Percentiles rank a stretch among this genome's conserved stretches.
These are phyloP conservation scores for Drosophila ironensis DNA, from an alignment of 1,140 invertebrate genomes.

Conservation along the genomic window DNA sequence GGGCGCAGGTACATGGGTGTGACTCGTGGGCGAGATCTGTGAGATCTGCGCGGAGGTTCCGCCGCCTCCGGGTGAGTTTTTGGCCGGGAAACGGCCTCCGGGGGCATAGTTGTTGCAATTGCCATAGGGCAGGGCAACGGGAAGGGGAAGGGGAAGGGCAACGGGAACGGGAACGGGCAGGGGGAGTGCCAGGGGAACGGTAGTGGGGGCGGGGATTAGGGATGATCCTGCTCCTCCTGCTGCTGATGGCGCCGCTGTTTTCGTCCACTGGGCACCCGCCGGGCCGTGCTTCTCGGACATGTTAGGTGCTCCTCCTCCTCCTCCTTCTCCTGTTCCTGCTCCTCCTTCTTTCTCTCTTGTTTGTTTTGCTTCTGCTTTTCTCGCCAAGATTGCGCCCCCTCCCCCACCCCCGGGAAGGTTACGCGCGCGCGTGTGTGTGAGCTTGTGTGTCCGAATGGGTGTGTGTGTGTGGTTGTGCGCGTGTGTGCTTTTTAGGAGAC, in stretches of 20 bases:
- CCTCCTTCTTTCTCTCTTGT: conserved; percentile 7
- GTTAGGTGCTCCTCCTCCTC: conserved; percentile 55
- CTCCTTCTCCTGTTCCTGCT: conserved; percentile 33
- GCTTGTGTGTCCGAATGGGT: conserved; percentile 26
- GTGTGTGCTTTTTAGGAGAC: conserved; percentile 59
- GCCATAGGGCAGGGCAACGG: conserved; percentile 37
- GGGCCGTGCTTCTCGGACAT: conserved; percentile 81
- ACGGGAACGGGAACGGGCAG: conserved; percentile 13
- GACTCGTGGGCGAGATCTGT: conserved; percentile 57
- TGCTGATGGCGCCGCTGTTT: conserved; percentile 56
- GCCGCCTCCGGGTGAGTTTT: not conserved
- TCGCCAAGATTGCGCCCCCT: conserved; percentile 19
- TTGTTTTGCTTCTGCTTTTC: conserved; percentile 4
- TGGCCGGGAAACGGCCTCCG: too few relatives aligned
- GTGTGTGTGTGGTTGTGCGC: conserved; percentile 23
- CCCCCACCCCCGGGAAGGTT: conserved; percentile 8
- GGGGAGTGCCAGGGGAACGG: conserved; percentile 8
- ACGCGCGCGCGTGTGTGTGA: conserved; percentile 33
- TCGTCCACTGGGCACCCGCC: conserved; percentile 74
- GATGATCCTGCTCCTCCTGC: too few relatives aligned
- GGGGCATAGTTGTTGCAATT: conserved; percentile 54
- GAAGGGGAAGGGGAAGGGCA: conserved; percentile 37
- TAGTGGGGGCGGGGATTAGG: conserved; percentile 29
- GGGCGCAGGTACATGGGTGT: conserved; percentile 73
- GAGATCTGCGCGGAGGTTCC: conserved; percentile 8